Percentiles rank a stretch among this genome's conserved stretches.
Evolutionary conservation across 1,140 invertebrate species (phyloP).

Genomic region (Aphis gossypii): DNA sequence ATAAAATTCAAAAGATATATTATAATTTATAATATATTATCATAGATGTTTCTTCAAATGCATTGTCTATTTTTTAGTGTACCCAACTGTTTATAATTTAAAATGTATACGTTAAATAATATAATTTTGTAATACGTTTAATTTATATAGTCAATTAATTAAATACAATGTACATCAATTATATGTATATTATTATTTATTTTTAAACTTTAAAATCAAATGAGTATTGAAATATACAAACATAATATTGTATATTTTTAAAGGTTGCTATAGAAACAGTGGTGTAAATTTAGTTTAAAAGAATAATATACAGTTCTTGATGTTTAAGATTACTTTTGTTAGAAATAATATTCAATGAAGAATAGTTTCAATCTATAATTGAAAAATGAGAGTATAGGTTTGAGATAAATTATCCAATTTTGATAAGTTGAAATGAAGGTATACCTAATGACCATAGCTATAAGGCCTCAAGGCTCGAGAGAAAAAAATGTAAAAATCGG

Average conservation of each 20-base stretch:
- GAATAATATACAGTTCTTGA: not conserved
- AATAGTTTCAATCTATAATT: not conserved
- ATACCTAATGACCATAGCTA: not conserved
- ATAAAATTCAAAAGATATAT: not conserved
- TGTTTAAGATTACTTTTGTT: not conserved
- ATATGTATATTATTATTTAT: not conserved
- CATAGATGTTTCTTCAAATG: not conserved
- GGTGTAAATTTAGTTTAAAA: not conserved
- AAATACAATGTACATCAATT: not conserved
- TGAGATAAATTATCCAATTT: not conserved
- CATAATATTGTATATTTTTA: not conserved
- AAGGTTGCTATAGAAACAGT: not conserved
- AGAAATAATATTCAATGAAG: not conserved
- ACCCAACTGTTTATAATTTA: not conserved
- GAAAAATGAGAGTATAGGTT: not conserved
- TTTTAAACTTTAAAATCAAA: not conserved
- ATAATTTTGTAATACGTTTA: not conserved
- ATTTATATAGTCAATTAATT: not conserved
- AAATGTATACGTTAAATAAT: not conserved
- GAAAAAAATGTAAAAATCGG: not conserved
- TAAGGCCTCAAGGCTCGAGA: not conserved
- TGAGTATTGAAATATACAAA: not conserved
- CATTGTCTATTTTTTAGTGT: not conserved
- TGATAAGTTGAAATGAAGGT: constrained; percentile 7
- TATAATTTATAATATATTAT: not conserved